Base-by-base conservation (phyloP, 2,797 vertebrate species). In the Sebastes flavidus region DNA sequence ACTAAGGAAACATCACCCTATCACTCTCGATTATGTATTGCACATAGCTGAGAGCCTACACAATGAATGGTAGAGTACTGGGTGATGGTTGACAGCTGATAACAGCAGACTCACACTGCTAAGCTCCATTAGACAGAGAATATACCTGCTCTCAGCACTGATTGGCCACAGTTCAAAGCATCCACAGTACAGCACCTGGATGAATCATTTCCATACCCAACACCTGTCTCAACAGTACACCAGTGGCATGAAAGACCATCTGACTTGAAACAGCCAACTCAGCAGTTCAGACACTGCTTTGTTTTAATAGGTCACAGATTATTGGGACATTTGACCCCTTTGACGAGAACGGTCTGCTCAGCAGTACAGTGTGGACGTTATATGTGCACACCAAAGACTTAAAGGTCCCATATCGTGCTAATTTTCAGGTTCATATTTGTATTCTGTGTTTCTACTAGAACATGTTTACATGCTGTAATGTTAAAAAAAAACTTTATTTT, bases 301-400 rank as follows among this genome's bases (percentile, higher is more conserved):
- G 71, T 87, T 88, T 91, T 77, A 91, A 84, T 88, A 38, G 85
- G 75, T 81, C 81, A 73, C 69, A 78, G 82, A 85, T 94, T 90
- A 86, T 83, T 88, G 72, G 76, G 75, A 80, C 77, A 85, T 76
- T 75, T 90, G 86, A 93, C 81, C 79, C 83, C 83, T 91, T 74
- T 8, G 2, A 60, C 7, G 60, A 80, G 77, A 84, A 82, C 1
- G 7, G 69, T 72, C 16, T 71, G 60, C 83, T 91, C 82, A 91
- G 87, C 90, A 87, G 20, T 80, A 88, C 54, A 18, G 75, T 68
- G 30, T 5, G 80, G 74, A 84, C 46, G 62, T 71, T 78, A 27
- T 16, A 80, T 12, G 10, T 68, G 61, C 77, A 70, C n/a, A 67
- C 22, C 25, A 24, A 70, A 78, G 56, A 61, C 46, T 73, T 67